Conservation (phyloP, 2,113 vertebrate species). For the Myodes glareolus region DNA sequence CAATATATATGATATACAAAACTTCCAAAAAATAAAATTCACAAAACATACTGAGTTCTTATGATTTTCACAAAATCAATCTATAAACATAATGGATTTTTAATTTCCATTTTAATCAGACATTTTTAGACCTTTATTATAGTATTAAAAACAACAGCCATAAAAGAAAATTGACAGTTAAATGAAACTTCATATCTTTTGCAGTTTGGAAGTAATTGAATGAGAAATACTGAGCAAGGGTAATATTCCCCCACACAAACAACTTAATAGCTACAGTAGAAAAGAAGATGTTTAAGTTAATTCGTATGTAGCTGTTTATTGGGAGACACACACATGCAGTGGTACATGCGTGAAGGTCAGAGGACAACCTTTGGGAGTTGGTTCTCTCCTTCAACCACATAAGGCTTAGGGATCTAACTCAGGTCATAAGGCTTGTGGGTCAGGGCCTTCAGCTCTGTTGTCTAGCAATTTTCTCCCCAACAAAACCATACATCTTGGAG, state of each 20-base stretch:
- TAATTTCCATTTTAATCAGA: constrained; percentile 1
- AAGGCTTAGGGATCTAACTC: background rate
- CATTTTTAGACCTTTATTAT: background rate
- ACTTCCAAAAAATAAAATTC: background rate
- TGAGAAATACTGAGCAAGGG: background rate
- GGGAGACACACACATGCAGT: background rate
- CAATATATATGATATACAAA: background rate
- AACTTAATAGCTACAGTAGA: background rate
- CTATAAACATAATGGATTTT: constrained; percentile 28
- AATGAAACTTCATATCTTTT: constrained; percentile 33
- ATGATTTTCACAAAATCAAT: constrained; percentile 7
- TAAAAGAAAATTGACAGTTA: constrained; percentile 59
- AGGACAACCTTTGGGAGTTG: background rate
- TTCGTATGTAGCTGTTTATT: background rate
- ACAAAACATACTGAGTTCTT: background rate
- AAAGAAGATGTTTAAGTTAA: background rate
- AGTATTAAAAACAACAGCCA: background rate
- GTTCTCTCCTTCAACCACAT: background rate
- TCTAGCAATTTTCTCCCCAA: background rate
- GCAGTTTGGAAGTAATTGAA: constrained; percentile 2
- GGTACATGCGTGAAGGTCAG: background rate
- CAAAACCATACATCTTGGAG: background rate
- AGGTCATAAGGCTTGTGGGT: background rate
- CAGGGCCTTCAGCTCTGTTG: background rate
- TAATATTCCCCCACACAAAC: background rate